Base-by-base conservation (phyloP, 2,113 vertebrate species). In the Sisor rabdophorus region DNA sequence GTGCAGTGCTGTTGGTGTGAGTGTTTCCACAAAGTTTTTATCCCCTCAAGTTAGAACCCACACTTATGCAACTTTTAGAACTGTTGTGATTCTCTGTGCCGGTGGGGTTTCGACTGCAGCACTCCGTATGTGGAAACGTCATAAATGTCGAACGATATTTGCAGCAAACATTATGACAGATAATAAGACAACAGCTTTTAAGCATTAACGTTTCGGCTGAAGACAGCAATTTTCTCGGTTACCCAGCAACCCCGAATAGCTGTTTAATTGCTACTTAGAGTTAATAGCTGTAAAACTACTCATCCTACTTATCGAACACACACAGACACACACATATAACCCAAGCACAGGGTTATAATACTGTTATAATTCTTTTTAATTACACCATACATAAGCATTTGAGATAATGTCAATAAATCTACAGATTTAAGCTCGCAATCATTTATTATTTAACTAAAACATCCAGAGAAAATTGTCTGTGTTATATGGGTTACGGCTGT, bases 11-110 rank as follows among this genome's bases (percentile, higher is more conserved):
- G 16, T 20, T 28, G 30, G 65, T 69, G 65, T 75, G 65, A 69
- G 36, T 53, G 69, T 73, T 68, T 81, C 79, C 71, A 54, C 30
- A 80, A 84, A 77, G 71, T 82, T 76, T 58, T 58, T 47, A 65
- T 48, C 52, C n/a, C 75, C 55, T 64, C 52, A 61, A 71, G 55
- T 75, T 68, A 68, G 69, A 82, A 56, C 79, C 81, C 71, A 85
- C 81, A 76, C 74, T 80, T 81, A 79, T 76, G 64, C 73, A 84
- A 76, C 59, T 19, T 52, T 53, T 53, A 40, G 26, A 53, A 67
- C 50, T 60, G 73, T 52, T 71, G 54, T 50, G 30, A 76, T n/a
- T 22, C 30, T 72, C 58, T 55, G 47, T 71, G 59, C 64, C 3
- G 16, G 32, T 26, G 68, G 58, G 58, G 36, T 59, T 60, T 52